phyloP scores from a whole-genome alignment of 1,140 invertebrate genomes.

The Mya arenaria region DNA sequence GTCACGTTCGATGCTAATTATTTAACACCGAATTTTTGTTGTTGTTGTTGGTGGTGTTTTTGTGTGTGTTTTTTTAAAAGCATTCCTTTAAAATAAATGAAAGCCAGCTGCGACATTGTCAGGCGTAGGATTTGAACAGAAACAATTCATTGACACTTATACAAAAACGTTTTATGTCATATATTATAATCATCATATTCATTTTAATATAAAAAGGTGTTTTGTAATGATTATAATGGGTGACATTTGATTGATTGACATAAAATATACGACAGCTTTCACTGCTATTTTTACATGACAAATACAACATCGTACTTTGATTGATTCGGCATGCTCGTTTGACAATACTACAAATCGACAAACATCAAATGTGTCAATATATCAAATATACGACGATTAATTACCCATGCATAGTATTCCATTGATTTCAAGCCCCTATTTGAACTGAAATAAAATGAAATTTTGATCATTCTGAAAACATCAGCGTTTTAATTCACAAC shows the following conservation, averaged over 20 bases:
- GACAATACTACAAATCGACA: slow-evolving; percentile 44
- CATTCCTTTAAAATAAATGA: too few species aligned
- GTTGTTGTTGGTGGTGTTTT: too few species aligned
- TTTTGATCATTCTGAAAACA: neutral
- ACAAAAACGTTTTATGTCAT: too few species aligned
- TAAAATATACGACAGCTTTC: neutral
- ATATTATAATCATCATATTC: too few species aligned
- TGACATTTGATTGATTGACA: neutral
- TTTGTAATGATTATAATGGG: too few species aligned
- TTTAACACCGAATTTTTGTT: too few species aligned
- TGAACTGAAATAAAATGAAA: slow-evolving; percentile 27
- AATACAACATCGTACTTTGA: slow-evolving; percentile 16
- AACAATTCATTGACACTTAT: too few species aligned
- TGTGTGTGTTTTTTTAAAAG: too few species aligned
- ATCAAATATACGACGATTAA: slow-evolving; percentile 50
- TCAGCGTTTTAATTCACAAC: neutral
- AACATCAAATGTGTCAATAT: slow-evolving; percentile 50
- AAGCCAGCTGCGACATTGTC: too few species aligned
- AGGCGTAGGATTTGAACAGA: too few species aligned
- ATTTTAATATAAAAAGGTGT: too few species aligned
- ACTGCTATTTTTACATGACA: slow-evolving; percentile 30
- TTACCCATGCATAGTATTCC: slow-evolving; percentile 4
- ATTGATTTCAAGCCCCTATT: slow-evolving; percentile 36
- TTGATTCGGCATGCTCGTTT: slow-evolving; percentile 37
- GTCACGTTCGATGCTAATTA: too few species aligned